Evolutionary conservation across 2,797 vertebrate genomes (phyloP).

Genomic region (Thunnus albacares): DNA sequence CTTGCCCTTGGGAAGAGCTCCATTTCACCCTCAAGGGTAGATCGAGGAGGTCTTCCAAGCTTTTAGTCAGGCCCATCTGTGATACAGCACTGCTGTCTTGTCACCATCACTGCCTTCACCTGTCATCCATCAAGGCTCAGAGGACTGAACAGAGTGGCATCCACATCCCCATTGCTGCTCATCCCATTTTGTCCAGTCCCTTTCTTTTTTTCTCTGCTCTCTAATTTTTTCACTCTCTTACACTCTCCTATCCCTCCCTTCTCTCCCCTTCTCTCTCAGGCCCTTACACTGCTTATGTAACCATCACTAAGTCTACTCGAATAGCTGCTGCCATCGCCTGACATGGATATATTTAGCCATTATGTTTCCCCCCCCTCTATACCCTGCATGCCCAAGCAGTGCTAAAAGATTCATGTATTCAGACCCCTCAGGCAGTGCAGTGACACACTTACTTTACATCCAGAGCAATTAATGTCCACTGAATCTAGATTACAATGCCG

Average conservation of each 20-base stretch:
- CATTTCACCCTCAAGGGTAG: constrained; percentile 51
- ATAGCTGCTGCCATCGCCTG: constrained; percentile 75
- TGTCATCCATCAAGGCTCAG: constrained; percentile 51
- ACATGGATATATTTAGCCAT: constrained; percentile 85
- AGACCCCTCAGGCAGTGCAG: constrained; percentile 86
- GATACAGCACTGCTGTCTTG: constrained; percentile 36
- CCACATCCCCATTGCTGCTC: constrained; percentile 31
- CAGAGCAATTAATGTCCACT: constrained; percentile 93
- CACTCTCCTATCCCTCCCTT: constrained; percentile 7
- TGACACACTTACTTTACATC: constrained; percentile 95
- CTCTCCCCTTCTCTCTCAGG: constrained; percentile 48
- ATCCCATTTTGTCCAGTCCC: constrained; percentile 7
- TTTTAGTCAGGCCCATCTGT: constrained; percentile 62
- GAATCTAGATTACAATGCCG: constrained; percentile 89
- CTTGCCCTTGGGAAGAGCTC: constrained; percentile 52
- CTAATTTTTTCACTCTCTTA: background rate
- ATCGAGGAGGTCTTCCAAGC: constrained; percentile 54
- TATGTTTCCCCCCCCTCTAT: constrained; percentile 49
- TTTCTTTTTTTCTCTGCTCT: constrained; percentile 6
- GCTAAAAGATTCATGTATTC: constrained; percentile 94
- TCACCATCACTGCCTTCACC: constrained; percentile 42
- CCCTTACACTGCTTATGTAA: constrained; percentile 76
- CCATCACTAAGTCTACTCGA: constrained; percentile 76
- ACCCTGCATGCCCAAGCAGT: constrained; percentile 88
- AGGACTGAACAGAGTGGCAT: constrained; percentile 37